Evolutionary conservation across 2,797 vertebrate genomes (phyloP).

Genomic region (Halcyon badia): DNA sequence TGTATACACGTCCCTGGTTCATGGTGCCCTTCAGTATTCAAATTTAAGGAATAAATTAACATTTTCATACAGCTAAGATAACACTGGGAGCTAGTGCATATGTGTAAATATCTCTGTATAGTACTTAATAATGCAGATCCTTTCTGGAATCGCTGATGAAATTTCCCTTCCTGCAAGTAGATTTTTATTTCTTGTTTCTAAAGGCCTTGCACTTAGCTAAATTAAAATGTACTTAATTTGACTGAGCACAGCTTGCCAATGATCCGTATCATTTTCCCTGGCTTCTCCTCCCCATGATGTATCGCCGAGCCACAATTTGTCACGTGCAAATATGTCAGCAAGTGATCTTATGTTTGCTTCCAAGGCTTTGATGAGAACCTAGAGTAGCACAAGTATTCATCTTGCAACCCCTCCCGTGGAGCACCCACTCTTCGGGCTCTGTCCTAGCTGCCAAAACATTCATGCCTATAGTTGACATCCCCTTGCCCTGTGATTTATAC

Average conservation of each 20-base stretch:
- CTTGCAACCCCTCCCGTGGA: background rate
- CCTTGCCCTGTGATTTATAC: background rate
- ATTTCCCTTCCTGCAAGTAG: background rate
- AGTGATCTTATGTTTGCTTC: background rate
- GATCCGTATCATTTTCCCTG: background rate
- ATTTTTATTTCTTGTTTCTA: background rate
- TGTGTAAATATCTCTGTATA: background rate
- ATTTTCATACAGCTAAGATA: background rate
- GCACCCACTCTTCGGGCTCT: background rate
- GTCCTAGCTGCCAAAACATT: background rate
- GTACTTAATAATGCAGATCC: background rate
- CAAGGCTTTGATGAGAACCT: background rate
- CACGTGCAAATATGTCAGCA: background rate
- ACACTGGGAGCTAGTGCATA: background rate
- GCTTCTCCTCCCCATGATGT: background rate
- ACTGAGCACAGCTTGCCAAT: background rate
- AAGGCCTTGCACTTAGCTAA: background rate
- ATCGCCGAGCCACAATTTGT: background rate
- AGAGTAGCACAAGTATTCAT: background rate
- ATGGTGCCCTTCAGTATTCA: background rate
- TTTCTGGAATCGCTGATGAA: background rate
- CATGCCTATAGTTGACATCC: accelerated
- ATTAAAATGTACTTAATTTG: background rate
- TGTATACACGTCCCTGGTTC: background rate
- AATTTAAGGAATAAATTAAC: background rate